Evolutionary conservation across 2,888 invertebrate species (phyloP).

Genomic region (Diploptera punctata): DNA sequence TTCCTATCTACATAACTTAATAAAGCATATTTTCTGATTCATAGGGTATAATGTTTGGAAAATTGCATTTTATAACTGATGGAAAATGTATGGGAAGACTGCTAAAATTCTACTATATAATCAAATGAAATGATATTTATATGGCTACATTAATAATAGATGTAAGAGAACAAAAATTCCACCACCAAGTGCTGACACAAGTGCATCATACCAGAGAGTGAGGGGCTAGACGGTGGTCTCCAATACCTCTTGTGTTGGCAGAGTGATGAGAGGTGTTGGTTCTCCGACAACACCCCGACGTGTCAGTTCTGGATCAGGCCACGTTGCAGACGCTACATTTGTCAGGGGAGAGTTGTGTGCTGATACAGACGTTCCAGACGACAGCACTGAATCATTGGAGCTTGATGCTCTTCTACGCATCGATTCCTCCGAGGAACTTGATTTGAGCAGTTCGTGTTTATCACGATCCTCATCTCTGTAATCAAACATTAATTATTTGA

Average conservation of each 20-base stretch:
- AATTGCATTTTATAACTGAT: no score
- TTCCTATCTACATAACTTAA: no score
- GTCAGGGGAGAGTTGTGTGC: constrained; percentile 50
- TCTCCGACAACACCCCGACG: constrained; percentile 34
- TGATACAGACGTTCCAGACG: constrained; percentile 55
- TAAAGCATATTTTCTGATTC: no score
- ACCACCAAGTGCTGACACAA: neutral
- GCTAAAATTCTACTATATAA: no score
- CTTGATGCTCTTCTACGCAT: constrained; percentile 66
- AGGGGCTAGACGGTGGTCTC: constrained; percentile 69
- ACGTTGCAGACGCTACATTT: constrained; percentile 35
- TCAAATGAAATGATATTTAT: no score
- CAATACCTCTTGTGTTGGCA: constrained; percentile 63
- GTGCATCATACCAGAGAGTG: neutral
- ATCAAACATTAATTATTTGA: no score
- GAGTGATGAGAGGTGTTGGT: constrained; percentile 35
- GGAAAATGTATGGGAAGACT: no score
- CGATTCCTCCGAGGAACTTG: constrained; percentile 63
- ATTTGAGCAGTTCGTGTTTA: constrained; percentile 64
- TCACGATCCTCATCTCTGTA: constrained; percentile 70
- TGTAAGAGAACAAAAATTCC: no score
- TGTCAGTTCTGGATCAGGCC: constrained; percentile 39
- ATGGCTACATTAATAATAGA: no score
- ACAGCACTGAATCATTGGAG: constrained; percentile 65
- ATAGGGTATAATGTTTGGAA: no score